Percentiles rank a stretch among this genome's conserved stretches.
These are phyloP conservation scores for Diabrotica balteata DNA, from an alignment of 2,888 invertebrate genomes.

Conservation along the genomic window DNA sequence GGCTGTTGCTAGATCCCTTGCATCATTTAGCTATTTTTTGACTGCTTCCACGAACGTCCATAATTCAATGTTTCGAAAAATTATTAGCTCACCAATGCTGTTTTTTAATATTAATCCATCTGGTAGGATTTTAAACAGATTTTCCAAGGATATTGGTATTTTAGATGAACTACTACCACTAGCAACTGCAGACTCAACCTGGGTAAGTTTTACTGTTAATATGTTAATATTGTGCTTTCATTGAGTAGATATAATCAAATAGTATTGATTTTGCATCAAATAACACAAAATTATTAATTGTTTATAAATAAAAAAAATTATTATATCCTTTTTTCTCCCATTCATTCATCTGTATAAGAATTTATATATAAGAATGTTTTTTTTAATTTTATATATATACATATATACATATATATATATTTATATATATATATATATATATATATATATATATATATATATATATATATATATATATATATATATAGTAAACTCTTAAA, in stretches of 20 bases:
- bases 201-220: constrained; percentile 29
- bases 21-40: constrained; percentile 64
- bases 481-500: too few species aligned
- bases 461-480: too few species aligned
- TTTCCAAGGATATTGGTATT: constrained; percentile 71
- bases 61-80: constrained; percentile 60
- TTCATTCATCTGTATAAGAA: too few species aligned
- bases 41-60: constrained; percentile 64
- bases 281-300: not conserved
- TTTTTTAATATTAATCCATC: constrained; percentile 74
- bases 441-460: too few species aligned
- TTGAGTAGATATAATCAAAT: not conserved
- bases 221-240: not conserved
- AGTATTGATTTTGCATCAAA: not conserved
- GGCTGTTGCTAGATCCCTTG: constrained; percentile 56
- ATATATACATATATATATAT: too few species aligned
- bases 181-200: constrained; percentile 60
- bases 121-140: constrained; percentile 69
- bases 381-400: too few species aligned
- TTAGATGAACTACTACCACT: constrained; percentile 62
- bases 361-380: too few species aligned
- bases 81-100: constrained; percentile 67
- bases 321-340: too few species aligned
- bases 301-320: too few species aligned
- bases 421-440: too few species aligned